Base-by-base conservation (phyloP, 2,113 vertebrate genomes). In the Pionites leucogaster region DNA sequence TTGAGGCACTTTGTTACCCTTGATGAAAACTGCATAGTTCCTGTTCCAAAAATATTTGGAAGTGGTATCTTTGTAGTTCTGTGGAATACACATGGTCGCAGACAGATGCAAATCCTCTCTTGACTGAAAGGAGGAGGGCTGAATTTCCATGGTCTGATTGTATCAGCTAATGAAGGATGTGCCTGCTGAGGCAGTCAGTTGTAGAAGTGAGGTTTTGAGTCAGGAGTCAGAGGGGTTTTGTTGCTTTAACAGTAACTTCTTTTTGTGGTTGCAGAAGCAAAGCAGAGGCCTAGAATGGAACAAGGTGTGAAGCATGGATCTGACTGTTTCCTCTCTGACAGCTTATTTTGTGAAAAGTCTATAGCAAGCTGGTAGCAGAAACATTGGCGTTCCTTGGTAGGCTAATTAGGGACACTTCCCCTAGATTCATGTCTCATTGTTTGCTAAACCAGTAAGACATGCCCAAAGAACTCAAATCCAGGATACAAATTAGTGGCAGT, bases 71-170 rank as follows among this genome's bases (percentile, higher is more conserved):
- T 37, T 79, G 67, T 46, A 42, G 35, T 52, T 75, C 42, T 37
- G 35, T 57, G 55, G 5, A 9, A 5, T 10, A 12, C 1, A 0
- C 10, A 1, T 13, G 23, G 29, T 33, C 11, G 3, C 2, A 35
- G 52, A 10, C 17, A 39, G 52, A 13, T 42, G 47, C 1, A 4
- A 46, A 74, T 78, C 42, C 8, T 62, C 18, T 72, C 50, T 10
- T 42, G 47, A 5, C 17, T 53, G 27, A 27, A 59, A 46, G 57
- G 42, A 17, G 53, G 39, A 55, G 17, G 27, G 57, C 77, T 42
- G n/a, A 55, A 18, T 50, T 82, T 35, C 50, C 0, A 2, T 46
- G 64, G 3, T 67, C 29, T 76, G 65, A 2, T 42, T 68, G 33
- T 10, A 16, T 46, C 44, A 7, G 10, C 53, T 28, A 1, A 4